phyloP scores from a whole-genome alignment of 2,888 invertebrate genomes.

The Salticus scenicus region DNA sequence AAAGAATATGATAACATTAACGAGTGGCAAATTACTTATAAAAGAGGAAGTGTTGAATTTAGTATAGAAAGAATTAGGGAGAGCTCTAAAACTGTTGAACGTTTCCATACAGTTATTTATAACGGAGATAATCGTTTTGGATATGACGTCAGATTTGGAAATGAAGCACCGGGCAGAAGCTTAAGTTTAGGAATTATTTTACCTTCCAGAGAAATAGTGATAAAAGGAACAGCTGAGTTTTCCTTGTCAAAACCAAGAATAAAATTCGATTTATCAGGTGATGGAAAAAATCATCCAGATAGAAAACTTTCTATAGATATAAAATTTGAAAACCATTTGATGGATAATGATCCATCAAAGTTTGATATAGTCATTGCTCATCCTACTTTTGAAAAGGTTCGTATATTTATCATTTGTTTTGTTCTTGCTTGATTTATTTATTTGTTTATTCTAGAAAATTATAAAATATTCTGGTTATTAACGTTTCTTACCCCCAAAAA shows the following conservation, averaged over 20 bases:
- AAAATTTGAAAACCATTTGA: conserved; percentile 46
- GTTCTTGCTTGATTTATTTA: too few relatives aligned
- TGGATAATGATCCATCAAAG: conserved; percentile 46
- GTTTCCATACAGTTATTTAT: conserved; percentile 48
- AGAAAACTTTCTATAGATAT: conserved; percentile 32
- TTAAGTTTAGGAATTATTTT: conserved; percentile 41
- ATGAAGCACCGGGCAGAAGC: conserved; percentile 29
- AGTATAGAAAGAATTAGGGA: conserved; percentile 40
- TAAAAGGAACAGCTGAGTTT: conserved; percentile 30
- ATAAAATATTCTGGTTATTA: too few relatives aligned
- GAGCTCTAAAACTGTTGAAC: conserved; percentile 13
- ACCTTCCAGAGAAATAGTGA: conserved; percentile 52
- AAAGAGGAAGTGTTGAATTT: conserved; percentile 36
- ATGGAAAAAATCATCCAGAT: conserved; percentile 47
- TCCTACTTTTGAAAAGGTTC: conserved; percentile 53
- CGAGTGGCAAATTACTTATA: conserved; percentile 45
- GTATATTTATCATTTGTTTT: neutral
- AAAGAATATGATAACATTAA: conserved; percentile 38
- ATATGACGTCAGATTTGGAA: conserved; percentile 47
- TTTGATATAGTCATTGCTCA: conserved; percentile 37
- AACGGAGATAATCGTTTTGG: conserved; percentile 59
- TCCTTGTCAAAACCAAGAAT: conserved; percentile 41
- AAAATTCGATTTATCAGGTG: conserved; percentile 29
- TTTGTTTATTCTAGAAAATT: too few relatives aligned
- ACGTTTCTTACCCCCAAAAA: too few relatives aligned